phyloP scores from a whole-genome alignment of 2,888 invertebrate species.

The Scaptomyza flava region DNA sequence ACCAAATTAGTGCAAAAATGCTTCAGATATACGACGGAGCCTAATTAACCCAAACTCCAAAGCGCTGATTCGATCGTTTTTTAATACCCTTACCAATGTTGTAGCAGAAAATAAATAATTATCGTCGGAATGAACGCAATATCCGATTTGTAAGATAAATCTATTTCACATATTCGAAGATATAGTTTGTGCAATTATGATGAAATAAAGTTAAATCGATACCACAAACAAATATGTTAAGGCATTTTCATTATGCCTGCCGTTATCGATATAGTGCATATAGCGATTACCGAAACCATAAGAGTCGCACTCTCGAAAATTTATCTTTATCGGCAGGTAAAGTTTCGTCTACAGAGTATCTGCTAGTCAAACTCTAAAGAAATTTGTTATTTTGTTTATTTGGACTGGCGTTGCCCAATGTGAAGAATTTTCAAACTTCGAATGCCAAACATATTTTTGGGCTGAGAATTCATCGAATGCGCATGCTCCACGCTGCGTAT shows the following conservation, averaged over 20 bases:
- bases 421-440: conserved; percentile 49
- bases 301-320: too few relatives aligned
- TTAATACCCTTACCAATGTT: not conserved
- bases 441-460: conserved; percentile 47
- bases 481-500: conserved; percentile 58
- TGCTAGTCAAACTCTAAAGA: not conserved
- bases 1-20: conserved; percentile 63
- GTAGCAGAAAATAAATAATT: not conserved
- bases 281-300: too few relatives aligned
- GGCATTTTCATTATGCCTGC: too few relatives aligned
- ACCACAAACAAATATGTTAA: too few relatives aligned
- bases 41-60: conserved; percentile 58
- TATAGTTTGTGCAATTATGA: too few relatives aligned
- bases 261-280: too few relatives aligned
- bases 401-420: conserved; percentile 53
- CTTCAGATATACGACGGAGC: conserved; percentile 35
- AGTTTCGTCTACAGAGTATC: not conserved
- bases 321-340: too few relatives aligned
- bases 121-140: too few relatives aligned
- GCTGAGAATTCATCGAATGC: conserved; percentile 26
- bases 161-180: too few relatives aligned
- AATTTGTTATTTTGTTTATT: not conserved
- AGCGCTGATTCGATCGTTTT: conserved; percentile 30
- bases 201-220: too few relatives aligned
- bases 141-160: too few relatives aligned